These are phyloP conservation scores for Nyctereutes procyonoides DNA, from an alignment of 2,113 vertebrate genomes.

Conservation along the genomic window DNA sequence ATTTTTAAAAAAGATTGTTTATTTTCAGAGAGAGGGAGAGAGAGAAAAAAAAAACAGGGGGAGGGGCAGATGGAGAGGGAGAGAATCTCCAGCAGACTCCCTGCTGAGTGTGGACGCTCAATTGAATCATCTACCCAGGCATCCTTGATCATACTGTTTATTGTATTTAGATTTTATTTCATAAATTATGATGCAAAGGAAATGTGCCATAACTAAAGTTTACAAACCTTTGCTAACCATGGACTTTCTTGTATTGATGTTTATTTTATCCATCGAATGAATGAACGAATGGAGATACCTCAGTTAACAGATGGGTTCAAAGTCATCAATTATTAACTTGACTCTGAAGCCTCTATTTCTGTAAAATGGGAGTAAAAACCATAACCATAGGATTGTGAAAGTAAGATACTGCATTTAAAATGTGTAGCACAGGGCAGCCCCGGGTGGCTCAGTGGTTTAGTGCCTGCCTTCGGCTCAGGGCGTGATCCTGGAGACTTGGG, in stretches of 20 bases:
- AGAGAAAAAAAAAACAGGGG: too few species aligned
- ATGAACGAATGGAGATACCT: not conserved
- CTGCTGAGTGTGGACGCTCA: too few species aligned
- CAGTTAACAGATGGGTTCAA: not conserved
- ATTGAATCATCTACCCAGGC: too few species aligned
- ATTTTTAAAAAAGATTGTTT: not conserved
- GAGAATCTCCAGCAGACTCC: too few species aligned
- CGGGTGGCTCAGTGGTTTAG: too few species aligned
- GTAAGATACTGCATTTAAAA: not conserved
- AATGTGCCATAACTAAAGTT: not conserved
- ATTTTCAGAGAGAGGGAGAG: too few species aligned
- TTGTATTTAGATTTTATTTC: conserved; percentile 25
- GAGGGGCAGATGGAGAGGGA: too few species aligned
- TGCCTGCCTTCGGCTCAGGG: too few species aligned
- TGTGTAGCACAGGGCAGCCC: not conserved
- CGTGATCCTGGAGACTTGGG: too few species aligned
- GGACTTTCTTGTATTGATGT: not conserved
- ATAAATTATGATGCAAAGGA: not conserved
- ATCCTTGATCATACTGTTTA: not conserved
- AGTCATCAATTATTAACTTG: not conserved
- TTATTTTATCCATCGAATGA: not conserved
- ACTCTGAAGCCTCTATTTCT: not conserved
- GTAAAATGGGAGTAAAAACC: not conserved
- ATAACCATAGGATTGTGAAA: not conserved
- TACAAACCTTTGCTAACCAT: not conserved